Base-by-base conservation (phyloP, 2,113 vertebrate species). In the Onychostruthus taczanowskii region DNA sequence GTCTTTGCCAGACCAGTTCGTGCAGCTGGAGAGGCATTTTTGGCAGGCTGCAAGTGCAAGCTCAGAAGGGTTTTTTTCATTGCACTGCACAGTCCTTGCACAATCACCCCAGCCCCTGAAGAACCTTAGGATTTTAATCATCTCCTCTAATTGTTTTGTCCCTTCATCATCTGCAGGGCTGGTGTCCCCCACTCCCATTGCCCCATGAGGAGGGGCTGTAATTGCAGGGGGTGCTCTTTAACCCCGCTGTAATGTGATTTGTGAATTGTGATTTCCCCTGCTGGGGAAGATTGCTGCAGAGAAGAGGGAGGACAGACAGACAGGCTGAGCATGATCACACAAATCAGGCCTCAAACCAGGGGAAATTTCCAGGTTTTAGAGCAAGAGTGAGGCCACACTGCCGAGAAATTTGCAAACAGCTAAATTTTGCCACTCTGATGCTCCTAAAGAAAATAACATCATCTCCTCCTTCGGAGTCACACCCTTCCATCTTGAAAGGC, bases 61-160 rank as follows among this genome's bases (percentile, higher is more conserved):
- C 66, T 64, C 26, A 27, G 68, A 39, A 43, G 50, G 67, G 8
- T 37, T 87, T 93, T 75, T 21, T 44, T 62, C 35, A 33, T 68
- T 3, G 3, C 33, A 8, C 19, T 4, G 2, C 43, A 8, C 72
- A 75, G 35, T 13, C 52, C 64, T 84, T 70, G 39, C 50, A 27
- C 37, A n/a, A 17, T 37, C 55, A 35, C 2, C 1, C 15, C 73
- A 68, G 30, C 19, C 52, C 56, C 83, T 68, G 39, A 78, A 46
- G 63, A 93, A 58, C 73, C 52, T n/a, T 18, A 35, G 64, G 91
- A 17, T 87, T 93, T 93, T 81, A 89, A 89, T 95, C 31, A 72
- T 44, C 74, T 74, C 47, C 53, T 64, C 22, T 69, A n/a, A 93
- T 93, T 93, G 83, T 67, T 87, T 39, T 82, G 59, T 92, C 53